These are phyloP conservation scores for Drosophila auraria DNA, from an alignment of 1,140 invertebrate genomes.

Conservation along the genomic window DNA sequence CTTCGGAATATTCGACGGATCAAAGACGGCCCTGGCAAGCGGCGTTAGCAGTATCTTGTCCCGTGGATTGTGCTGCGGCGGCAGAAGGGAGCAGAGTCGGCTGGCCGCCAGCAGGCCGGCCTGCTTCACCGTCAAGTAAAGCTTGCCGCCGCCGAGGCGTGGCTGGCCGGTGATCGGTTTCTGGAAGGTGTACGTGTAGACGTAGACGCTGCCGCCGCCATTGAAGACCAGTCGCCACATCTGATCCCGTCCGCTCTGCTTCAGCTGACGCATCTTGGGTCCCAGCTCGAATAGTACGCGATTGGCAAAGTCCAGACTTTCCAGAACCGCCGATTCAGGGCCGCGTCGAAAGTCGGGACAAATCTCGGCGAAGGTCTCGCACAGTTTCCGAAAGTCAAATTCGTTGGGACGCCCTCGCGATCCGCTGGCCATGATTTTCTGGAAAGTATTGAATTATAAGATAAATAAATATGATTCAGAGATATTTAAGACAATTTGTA, in stretches of 20 bases:
- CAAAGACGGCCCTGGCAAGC: slow-evolving; percentile 53
- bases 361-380: slow-evolving; percentile 44
- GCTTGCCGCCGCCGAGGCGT: slow-evolving; percentile 34
- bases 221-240: slow-evolving; percentile 63
- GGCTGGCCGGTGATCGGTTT: slow-evolving; percentile 53
- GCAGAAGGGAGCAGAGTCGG: slow-evolving; percentile 36
- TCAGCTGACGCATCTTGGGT: slow-evolving; percentile 57
- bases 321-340: not conserved
- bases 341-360: slow-evolving; percentile 47
- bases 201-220: slow-evolving; percentile 29
- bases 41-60: slow-evolving; percentile 62
- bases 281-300: slow-evolving; percentile 54
- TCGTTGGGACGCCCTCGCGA: not conserved
- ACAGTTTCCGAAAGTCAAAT: slow-evolving; percentile 46
- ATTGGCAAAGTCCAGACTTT: slow-evolving; percentile 62
- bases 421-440: slow-evolving; percentile 37
- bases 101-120: slow-evolving; percentile 54
- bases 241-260: slow-evolving; percentile 40
- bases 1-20: slow-evolving; percentile 41
- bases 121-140: slow-evolving; percentile 64
- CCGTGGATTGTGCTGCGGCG: slow-evolving; percentile 25
- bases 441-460: too few relatives aligned
- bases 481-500: too few relatives aligned
- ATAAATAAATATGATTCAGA: too few relatives aligned
- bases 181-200: slow-evolving; percentile 57